These are phyloP conservation scores for Dasypus novemcinctus DNA, from an alignment of 2,113 vertebrate genomes.

Conservation along the genomic window DNA sequence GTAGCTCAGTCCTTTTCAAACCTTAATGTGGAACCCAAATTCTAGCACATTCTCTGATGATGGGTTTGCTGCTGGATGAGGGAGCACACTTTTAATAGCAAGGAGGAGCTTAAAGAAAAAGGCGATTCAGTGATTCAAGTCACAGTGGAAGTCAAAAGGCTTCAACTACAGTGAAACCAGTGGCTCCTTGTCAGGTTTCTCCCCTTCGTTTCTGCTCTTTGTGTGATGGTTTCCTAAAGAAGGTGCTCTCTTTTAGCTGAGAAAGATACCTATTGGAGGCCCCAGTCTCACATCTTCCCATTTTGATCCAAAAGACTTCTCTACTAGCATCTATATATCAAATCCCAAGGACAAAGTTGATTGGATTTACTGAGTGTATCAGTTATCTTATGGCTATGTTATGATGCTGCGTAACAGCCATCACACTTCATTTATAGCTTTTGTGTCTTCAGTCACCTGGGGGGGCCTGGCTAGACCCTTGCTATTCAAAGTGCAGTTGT, in stretches of 20 bases:
- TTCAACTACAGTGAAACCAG: background rate
- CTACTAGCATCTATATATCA: no score
- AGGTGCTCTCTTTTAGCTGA: background rate
- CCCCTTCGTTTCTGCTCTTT: background rate
- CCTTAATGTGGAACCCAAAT: background rate
- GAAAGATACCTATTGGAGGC: background rate
- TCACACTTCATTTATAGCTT: background rate
- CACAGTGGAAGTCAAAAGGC: background rate
- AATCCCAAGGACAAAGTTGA: background rate
- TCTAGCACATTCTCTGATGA: background rate
- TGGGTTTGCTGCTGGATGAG: background rate
- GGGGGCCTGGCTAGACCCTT: background rate
- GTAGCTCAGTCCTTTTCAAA: background rate
- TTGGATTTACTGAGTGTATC: background rate
- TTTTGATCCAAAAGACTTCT: background rate
- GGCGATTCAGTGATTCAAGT: background rate
- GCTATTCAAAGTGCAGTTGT: background rate
- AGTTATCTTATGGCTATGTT: background rate
- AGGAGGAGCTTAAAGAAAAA: background rate
- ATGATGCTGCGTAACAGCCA: background rate
- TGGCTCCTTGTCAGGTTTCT: background rate
- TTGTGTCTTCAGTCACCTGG: background rate
- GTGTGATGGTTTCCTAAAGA: background rate
- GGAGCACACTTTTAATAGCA: background rate
- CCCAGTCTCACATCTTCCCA: background rate